Percentiles rank a stretch among this genome's conserved stretches.
These are phyloP conservation scores for Hesperophylax magnus DNA, from an alignment of 1,140 invertebrate genomes.

Conservation along the genomic window DNA sequence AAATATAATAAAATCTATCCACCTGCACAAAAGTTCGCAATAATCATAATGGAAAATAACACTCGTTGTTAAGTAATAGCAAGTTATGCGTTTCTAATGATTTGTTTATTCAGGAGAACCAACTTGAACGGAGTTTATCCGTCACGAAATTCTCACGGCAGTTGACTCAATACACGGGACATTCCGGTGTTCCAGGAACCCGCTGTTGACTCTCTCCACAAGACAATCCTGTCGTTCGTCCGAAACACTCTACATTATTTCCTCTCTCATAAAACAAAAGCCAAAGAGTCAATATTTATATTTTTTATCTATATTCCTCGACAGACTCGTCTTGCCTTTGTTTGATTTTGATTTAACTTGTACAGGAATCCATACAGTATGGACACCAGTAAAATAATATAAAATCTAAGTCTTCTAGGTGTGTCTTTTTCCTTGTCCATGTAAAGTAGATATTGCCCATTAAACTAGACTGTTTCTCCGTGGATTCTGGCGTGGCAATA, in stretches of 20 bases:
- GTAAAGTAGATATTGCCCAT: conserved; percentile 46
- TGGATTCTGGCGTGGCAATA: conserved; percentile 7
- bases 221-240: conserved; percentile 46
- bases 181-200: conserved; percentile 41
- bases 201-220: conserved; percentile 39
- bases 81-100: too few relatives aligned
- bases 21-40: too few relatives aligned
- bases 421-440: conserved; percentile 27
- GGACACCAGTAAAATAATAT: neutral
- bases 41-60: too few relatives aligned
- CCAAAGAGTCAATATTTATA: conserved; percentile 47
- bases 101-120: too few relatives aligned
- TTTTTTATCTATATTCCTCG: conserved; percentile 43
- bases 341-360: conserved; percentile 39
- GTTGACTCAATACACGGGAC: conserved; percentile 5
- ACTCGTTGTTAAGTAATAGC: too few relatives aligned
- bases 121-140: neutral
- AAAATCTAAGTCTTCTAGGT: conserved; percentile 3
- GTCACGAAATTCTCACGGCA: conserved; percentile 44
- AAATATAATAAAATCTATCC: too few relatives aligned
- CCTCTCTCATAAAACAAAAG: conserved; percentile 51
- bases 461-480: conserved; percentile 27
- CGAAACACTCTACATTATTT: conserved; percentile 41
- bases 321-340: conserved; percentile 37
- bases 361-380: neutral